Percentiles rank a stretch among this genome's conserved stretches.
Evolutionary conservation across 2,113 vertebrate species (phyloP).

Genomic region (Heloderma charlesbogerti): DNA sequence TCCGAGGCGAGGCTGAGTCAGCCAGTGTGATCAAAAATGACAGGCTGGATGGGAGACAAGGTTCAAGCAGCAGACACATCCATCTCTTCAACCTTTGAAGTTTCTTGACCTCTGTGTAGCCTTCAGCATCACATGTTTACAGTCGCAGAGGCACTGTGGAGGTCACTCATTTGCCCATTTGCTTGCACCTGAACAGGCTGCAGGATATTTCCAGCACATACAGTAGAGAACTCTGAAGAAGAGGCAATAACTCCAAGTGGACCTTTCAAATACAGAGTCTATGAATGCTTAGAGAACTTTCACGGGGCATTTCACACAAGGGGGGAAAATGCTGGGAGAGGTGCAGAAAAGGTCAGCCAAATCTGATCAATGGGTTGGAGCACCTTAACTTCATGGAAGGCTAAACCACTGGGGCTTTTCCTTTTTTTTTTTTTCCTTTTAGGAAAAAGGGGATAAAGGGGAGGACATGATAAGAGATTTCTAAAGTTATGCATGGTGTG

Average conservation of each 20-base stretch:
- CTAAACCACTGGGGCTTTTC: background rate
- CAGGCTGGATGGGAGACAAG: slow-evolving; percentile 54
- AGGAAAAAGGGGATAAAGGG: background rate
- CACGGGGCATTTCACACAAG: background rate
- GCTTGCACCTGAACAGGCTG: slow-evolving; percentile 27
- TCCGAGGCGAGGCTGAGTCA: slow-evolving; percentile 73
- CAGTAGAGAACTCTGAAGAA: background rate
- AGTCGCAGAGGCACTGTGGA: slow-evolving; percentile 32
- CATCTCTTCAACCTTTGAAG: slow-evolving; percentile 62
- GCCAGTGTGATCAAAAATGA: slow-evolving; percentile 66
- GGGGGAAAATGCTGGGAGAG: background rate
- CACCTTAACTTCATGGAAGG: background rate
- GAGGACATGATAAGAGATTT: background rate
- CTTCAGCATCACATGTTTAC: slow-evolving; percentile 41
- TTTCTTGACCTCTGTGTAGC: slow-evolving; percentile 59
- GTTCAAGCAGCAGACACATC: slow-evolving; percentile 70
- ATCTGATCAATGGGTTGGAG: background rate
- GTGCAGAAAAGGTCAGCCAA: background rate
- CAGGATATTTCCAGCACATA: slow-evolving; percentile 14
- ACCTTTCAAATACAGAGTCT: background rate
- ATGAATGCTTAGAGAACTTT: background rate
- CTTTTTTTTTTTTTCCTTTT: background rate
- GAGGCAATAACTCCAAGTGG: background rate
- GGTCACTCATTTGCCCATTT: slow-evolving; percentile 46
- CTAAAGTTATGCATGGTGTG: background rate